phyloP scores from a whole-genome alignment of 2,113 vertebrate species.

The Motacilla alba region DNA sequence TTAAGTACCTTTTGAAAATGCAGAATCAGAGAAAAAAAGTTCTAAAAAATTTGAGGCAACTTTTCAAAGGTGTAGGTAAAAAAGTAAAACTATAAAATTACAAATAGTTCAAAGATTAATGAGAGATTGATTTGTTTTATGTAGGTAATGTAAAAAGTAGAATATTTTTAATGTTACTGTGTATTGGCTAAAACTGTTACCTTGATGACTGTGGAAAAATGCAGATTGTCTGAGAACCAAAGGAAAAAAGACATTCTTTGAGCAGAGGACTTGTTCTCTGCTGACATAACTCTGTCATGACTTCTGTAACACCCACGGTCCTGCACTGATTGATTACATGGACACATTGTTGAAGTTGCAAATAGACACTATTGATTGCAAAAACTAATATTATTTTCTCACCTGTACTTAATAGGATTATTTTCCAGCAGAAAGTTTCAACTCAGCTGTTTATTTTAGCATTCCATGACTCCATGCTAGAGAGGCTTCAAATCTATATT shows the following conservation, averaged over 20 bases:
- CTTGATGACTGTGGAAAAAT: slow-evolving; percentile 13
- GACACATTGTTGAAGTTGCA: not conserved
- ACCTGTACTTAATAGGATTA: not conserved
- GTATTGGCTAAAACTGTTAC: slow-evolving; percentile 41
- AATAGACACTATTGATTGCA: not conserved
- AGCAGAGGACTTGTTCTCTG: not conserved
- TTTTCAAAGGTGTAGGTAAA: not conserved
- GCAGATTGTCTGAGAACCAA: not conserved
- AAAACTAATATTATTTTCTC: not conserved
- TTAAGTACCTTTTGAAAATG: not conserved
- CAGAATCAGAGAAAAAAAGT: not conserved
- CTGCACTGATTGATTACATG: not conserved
- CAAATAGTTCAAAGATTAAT: not conserved
- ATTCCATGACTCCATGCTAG: not conserved
- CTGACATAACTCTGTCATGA: not conserved
- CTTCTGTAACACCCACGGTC: not conserved
- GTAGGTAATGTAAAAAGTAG: not conserved
- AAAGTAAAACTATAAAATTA: not conserved
- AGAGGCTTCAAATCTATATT: not conserved
- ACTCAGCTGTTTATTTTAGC: not conserved
- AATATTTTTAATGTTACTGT: slow-evolving; percentile 19
- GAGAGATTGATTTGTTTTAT: not conserved
- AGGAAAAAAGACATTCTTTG: not conserved
- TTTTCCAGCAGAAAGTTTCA: not conserved
- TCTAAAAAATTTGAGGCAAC: not conserved